Evolutionary conservation across 2,797 vertebrate species (phyloP).

Genomic region (Oreochromis mossambicus): DNA sequence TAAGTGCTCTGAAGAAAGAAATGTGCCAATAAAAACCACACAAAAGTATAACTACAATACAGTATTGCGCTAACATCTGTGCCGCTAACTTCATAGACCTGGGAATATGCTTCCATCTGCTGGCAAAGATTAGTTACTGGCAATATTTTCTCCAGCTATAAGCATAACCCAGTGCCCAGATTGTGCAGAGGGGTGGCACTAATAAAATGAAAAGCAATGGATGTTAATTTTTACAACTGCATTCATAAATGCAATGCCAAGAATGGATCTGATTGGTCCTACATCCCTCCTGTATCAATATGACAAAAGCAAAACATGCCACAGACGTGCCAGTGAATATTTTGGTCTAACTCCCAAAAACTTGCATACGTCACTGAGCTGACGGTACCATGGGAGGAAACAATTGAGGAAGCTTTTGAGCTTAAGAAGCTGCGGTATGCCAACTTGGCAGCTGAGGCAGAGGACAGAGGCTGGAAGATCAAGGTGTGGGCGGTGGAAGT

Average conservation of each 20-base stretch:
- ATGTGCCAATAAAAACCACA: neutral
- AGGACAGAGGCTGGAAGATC: neutral
- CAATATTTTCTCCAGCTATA: neutral
- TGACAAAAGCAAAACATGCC: neutral
- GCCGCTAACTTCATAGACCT: neutral
- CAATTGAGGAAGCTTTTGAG: neutral
- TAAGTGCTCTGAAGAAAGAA: neutral
- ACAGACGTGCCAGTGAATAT: neutral
- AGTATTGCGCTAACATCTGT: neutral
- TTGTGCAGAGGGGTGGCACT: neutral
- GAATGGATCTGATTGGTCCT: neutral
- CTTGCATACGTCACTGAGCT: neutral
- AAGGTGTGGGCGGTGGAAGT: neutral
- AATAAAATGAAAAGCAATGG: neutral
- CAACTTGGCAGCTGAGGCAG: neutral
- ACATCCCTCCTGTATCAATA: neutral
- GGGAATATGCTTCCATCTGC: neutral
- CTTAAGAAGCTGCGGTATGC: neutral
- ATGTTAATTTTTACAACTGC: neutral
- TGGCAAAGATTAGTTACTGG: neutral
- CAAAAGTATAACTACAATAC: neutral
- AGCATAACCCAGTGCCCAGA: neutral
- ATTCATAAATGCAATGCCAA: neutral
- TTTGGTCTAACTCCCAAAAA: neutral
- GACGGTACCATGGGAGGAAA: neutral